Base-by-base conservation (phyloP, 1,140 invertebrate genomes). In the Gonioctena quinquepunctata region DNA sequence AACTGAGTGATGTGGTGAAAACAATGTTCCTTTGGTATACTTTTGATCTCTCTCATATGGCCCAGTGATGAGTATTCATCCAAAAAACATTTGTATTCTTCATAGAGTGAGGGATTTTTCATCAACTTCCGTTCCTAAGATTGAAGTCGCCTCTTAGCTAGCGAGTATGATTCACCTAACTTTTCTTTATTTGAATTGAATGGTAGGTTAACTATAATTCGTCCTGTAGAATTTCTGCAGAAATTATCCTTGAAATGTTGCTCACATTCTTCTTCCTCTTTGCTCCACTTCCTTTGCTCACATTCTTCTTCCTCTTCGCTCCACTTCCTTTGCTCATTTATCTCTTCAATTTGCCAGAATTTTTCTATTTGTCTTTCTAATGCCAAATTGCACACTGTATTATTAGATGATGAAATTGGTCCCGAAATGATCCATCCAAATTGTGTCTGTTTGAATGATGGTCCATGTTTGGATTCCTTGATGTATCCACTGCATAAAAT, bases 61-160 rank as follows among this genome's bases (percentile, higher is more conserved):
- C 28, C 77, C 84, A 85, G 7, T 80, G 79, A 16, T 48, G 19
- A 16, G 60, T 75, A 69, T 56, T 75, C 67, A 2, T 23, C 6
- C 26, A 75, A 72, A 49, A 72, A 70, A 3, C 50, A 7, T 7
- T 4, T 16, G 48, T 76, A 74, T 26, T 50, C 1, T 25, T 52
- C 21, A 48, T 65, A 65, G 6, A 73, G 8, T 3, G 11, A 4
- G 6, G 3, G 2, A 65, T 76, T 66, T 60, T 63, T 68, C 8
- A 11, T 16, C 22, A 76, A 71, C 27, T 66, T 67, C 7, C 49
- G 16, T 49, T 76, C 71, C 0, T 71, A 27, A 8, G 48, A 60
- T n/a, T 59, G 8, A 63, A 73, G 70, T 42, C 69, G 16, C 49
- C 26, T 49, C 6, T 59, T 11, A 27, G 73, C 70, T 6, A 13